Base-by-base conservation (phyloP, 2,797 vertebrate species). In the Bradypodion pumilum region DNA sequence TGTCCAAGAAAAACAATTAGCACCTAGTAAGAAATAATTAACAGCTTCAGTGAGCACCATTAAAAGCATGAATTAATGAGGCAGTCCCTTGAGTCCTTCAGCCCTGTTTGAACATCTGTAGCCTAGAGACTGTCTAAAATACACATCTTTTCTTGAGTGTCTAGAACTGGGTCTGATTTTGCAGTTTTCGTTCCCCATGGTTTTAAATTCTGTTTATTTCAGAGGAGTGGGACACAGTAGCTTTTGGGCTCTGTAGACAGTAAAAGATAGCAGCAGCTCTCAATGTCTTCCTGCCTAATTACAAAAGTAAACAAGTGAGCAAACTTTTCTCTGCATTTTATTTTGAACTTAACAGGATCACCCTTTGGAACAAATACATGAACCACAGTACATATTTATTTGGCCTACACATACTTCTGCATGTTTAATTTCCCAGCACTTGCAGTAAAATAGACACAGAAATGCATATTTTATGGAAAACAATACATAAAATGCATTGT, bases 1-100 rank as follows among this genome's bases (percentile, higher is more conserved):
- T 89, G 75, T 82, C 80, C 37, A 3, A 84, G 85, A 88, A 90
- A 92, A 94, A 92, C 91, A 91, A 89, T 92, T 93, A 94, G 89
- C 90, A 90, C 85, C 89, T 92, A 91, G 87, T 93, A 92, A 94
- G 92, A 89, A 86, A 89, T 93, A 93, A 93, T 94, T 91, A 93
- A 91, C 78, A 3, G 87, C 91, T 91, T 94, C 91, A 92, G 89
- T 91, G 89, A 88, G 88, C 52, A 7, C 72, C 52, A 70, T 93
- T 91, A 93, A 81, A 92, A 92, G 88, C 37, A 81, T 81, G 86
- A 93, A 90, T 93, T 93, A 93, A 93, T 93, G 90, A 91, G 73
- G 63, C 82, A 80, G 91, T 88, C 89, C 85, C 90, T 37, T 74
- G 75, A 87, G 91, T 88, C 59, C 0, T 59, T 85, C 90, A 92